phyloP scores from a whole-genome alignment of 1,140 invertebrate genomes.

The Bombus ignitus region DNA sequence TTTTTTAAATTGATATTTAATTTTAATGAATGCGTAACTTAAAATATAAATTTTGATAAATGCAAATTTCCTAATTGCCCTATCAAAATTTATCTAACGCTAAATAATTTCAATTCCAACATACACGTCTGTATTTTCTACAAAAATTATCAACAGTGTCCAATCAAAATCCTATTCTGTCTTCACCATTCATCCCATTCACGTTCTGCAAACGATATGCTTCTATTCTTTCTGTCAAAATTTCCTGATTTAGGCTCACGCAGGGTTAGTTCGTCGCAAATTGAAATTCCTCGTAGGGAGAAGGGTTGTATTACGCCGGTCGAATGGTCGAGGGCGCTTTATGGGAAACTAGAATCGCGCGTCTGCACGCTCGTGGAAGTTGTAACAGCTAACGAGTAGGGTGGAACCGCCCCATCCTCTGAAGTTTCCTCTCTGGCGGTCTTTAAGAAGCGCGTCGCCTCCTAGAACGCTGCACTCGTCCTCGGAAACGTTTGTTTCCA shows the following conservation, averaged over 20 bases:
- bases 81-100: no score
- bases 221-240: neutral
- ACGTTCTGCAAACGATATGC: no score
- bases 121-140: no score
- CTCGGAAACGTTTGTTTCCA: slow-evolving; percentile 33
- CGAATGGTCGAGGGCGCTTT: slow-evolving; percentile 20
- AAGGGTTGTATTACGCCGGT: neutral
- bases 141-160: no score
- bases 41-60: no score
- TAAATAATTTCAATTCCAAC: no score
- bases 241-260: neutral
- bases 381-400: slow-evolving; percentile 41
- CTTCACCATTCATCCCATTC: neutral
- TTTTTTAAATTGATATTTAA: no score
- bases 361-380: slow-evolving; percentile 4
- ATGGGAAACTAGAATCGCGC: slow-evolving; percentile 8
- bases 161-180: no score
- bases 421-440: slow-evolving; percentile 3
- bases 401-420: slow-evolving; percentile 10
- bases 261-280: no score
- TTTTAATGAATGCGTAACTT: no score
- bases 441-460: slow-evolving; percentile 22
- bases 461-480: neutral
- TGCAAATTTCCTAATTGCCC: no score
- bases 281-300: neutral